Base-by-base conservation (phyloP, 2,888 invertebrate genomes). In the Aporophyla nigra region DNA sequence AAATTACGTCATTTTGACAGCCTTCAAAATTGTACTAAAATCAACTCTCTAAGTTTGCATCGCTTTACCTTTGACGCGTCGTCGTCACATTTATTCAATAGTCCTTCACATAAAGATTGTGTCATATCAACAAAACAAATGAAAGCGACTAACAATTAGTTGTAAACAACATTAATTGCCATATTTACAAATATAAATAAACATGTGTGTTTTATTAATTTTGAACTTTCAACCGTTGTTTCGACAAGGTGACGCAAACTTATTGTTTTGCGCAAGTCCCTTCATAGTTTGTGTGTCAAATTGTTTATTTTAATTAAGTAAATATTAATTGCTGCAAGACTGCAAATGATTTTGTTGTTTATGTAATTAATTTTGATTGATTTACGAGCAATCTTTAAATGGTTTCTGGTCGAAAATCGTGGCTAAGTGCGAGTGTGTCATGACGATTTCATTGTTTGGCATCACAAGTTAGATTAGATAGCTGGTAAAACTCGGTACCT, bases 61-160 rank as follows among this genome's bases (percentile, higher is more conserved):
- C n/a, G n/a, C n/a, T n/a, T n/a, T n/a, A n/a, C n/a, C n/a, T n/a
- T n/a, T n/a, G 43, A 43, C 43, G 43, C n/a, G n/a, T n/a, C 43
- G 43, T 9, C 43, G 43, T 43, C 43, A 43, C 33, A 40, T 67
- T 19, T 19, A 61, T 56, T 66, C 49, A 63, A 24, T 16, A 27
- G 77, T 63, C 78, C 84, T 82, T 73, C 68, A 61, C 49, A 10
- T 65, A 56, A 4, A 71, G 21, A 40, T 65, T 83, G 46, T 78
- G 78, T 80, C 76, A 73, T 82, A 61, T 68, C 69, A 69, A 77
- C 46, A 76, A 53, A 85, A 76, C 54, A 79, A 74, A 74, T 49
- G 61, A 81, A 80, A 84, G 78, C 61, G 59, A 69, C 53, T 79
- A 69, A 74, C 74, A 87, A 80, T 80, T 72, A 76, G 46, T 61